Base-by-base conservation (phyloP, 2,888 invertebrate species). In the Campoletis raptor region DNA sequence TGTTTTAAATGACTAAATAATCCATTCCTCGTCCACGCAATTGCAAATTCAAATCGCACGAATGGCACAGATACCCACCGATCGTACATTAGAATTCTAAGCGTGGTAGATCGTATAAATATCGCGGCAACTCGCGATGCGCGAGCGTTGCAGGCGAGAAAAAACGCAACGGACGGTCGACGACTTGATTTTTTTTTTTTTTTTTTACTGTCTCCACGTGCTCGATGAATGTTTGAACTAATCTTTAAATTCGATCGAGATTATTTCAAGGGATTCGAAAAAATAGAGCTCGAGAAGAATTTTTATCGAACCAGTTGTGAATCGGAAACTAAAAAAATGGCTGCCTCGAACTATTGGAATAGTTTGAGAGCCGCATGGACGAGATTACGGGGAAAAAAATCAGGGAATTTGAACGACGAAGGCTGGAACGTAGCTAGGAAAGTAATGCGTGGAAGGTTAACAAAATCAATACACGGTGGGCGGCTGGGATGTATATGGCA, bases 381-480 rank as follows among this genome's bases (percentile, higher is more conserved):
- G 72, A 61, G 2, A 7, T 24, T 10, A 8, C 61, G 30, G 30
- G 10, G 37, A 45, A 54, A 45, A 48, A 36, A 48, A 64, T 40
- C 10, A 42, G 36, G 61, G 18, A 42, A 24, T 15, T 66, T 42
- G 64, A 36, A 76, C 40, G 57, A 57, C 40, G 74, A 36, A 24
- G 70, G 66, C 30, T 42, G 61, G 37, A 72, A 64, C 57, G 36
- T 18, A 37, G 42, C 70, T 36, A 61, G 72, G 45, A 72, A 82
- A 76, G 69, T 74, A 69, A 69, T 57, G 61, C 54, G 79, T 24
- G 42, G 79, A 79, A 92, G 92, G 92, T 92, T 92, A 92, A 92
- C 89, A 91, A 92, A 92, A 92, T 92, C 92, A 92, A 92, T 92
- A 92, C 89, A 40, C 74, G 87, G 84, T 88, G 88, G 88, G 85